Base-by-base conservation (phyloP, 1,140 invertebrate species). In the Bombus impatiens region DNA sequence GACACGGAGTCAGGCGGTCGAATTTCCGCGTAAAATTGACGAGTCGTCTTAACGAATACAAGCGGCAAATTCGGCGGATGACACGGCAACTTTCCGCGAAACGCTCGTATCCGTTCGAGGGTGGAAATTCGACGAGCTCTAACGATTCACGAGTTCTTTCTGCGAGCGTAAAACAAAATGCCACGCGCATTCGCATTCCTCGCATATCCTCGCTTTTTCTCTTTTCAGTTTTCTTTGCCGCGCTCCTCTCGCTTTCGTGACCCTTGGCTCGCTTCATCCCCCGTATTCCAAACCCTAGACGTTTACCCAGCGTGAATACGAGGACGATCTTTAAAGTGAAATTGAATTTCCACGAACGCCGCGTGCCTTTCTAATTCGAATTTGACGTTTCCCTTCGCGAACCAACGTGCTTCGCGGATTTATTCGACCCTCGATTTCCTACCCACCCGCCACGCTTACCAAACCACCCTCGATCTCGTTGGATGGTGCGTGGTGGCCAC, bases 351-450 rank as follows among this genome's bases (percentile, higher is more conserved):
- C 84, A 57, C 77, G 59, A 78, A 71, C 82, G 82, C 71, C 71
- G 86, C 81, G 77, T 72, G 59, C 80, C 79, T 82, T 86, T 90
- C 90, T 91, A 91, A 92, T 92, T 92, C 91, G 91, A 89, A 89
- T 92, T 91, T 90, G 86, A 91, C 88, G 86, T 86, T 88, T 90
- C 67, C 72, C 37, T 25, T 35, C 67, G 67, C 15, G 35, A 22
- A 4, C 8, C 12, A 25, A 2, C 9, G 8, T 35, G 15, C 32
- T 37, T 32, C 67, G 67, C 78, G 68, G 88, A 92, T 91, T 92
- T 90, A 91, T 90, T 13, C 59, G 47, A 53, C 18, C 47, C 47
- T 53, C 47, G 47, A 53, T 53, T 53, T 25, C 57, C 59, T n/a
- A 28, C 25, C 57, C 3, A 10, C 9, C 22, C 5, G 18, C 18